These are phyloP conservation scores for Opisthocomus hoazin DNA, from an alignment of 2,113 vertebrate genomes.

Conservation along the genomic window DNA sequence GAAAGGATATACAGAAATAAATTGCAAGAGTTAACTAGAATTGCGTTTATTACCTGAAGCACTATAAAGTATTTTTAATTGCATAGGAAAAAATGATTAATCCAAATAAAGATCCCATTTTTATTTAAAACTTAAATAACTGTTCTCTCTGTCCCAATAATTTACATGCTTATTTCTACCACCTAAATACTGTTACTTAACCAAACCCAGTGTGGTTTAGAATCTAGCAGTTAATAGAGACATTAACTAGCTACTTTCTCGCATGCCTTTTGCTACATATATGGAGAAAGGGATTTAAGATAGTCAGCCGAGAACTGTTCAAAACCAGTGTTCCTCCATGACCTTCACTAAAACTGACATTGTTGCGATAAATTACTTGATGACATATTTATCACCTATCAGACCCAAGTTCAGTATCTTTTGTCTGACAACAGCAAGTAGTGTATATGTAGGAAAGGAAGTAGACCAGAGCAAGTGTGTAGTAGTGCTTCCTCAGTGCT, in stretches of 20 bases:
- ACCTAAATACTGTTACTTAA: neutral
- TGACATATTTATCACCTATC: neutral
- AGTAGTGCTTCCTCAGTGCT: neutral
- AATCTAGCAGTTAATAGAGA: neutral
- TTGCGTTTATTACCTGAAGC: neutral
- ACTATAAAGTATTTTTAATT: neutral
- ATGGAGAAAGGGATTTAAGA: neutral
- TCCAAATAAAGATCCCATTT: neutral
- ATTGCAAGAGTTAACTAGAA: neutral
- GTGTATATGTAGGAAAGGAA: neutral
- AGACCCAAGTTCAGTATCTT: neutral
- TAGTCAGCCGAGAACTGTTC: neutral
- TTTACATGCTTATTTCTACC: neutral
- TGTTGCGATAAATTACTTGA: neutral
- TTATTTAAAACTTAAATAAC: neutral
- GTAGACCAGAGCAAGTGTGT: neutral
- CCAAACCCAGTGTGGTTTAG: neutral
- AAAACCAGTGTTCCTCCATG: neutral
- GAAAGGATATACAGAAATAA: neutral
- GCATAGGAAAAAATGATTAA: neutral
- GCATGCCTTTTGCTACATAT: neutral
- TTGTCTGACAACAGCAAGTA: neutral
- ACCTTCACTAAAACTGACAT: neutral
- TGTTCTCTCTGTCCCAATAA: neutral
- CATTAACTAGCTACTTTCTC: neutral